Base-by-base conservation (phyloP, 2,888 invertebrate genomes). In the Aelia acuminata region DNA sequence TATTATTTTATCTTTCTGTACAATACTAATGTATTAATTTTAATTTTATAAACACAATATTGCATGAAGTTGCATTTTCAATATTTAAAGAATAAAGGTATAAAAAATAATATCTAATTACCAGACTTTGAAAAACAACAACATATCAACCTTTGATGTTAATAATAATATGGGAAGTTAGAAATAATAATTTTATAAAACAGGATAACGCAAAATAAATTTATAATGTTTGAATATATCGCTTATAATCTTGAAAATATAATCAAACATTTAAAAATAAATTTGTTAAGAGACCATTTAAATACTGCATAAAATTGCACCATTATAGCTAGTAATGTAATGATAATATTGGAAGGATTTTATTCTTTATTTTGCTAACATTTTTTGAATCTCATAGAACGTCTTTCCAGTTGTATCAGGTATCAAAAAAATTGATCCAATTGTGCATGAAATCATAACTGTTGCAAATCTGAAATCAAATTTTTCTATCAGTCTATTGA, bases 391-490 rank as follows among this genome's bases (percentile, higher is more conserved):
- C 63, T 70, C 63, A 13, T 70, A 35, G 63, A 70, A 70, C 5
- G 63, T 35, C 31, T 35, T 70, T 35, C 63, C 63, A 18, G 63
- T 70, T 20, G 63, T 70, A 70, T 70, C 63, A 70, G 63, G 63
- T 35, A 70, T 11, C 1, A 35, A 5, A 35, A 70, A 70, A 35
- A 35, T 70, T 70, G 63, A 35, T 31, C 3, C 18, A 18, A 70
- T 70, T 18, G 63, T 35, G 31, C 18, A 7, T 3, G 8, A 2
- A 18, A 70, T 18, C 63, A 70, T 70, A 35, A 70, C 31, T 20
- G 35, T 35, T 70, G 63, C 31, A 70, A 70, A 70, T 70, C 63
- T 70, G 63, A 70, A 70, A 70, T 35, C 7, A 35, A 35, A 70
- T 0, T 35, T 18, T 18, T 35, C 1, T 43, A 43, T 43, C 10